Evolutionary conservation across 2,888 invertebrate genomes (phyloP).

Genomic region (Trichogramma evanescens): DNA sequence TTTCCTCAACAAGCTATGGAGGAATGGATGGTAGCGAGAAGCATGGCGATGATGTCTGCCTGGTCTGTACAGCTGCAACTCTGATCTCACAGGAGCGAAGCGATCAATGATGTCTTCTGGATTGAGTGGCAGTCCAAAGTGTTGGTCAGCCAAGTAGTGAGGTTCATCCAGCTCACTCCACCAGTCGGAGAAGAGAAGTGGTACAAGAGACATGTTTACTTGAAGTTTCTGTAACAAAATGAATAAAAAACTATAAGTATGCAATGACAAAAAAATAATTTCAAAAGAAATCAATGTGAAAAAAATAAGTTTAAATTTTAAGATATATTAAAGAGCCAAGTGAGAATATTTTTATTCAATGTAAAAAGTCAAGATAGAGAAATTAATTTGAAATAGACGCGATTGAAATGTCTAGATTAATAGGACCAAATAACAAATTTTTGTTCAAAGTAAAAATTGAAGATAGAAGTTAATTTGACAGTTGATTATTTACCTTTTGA

Average conservation of each 20-base stretch:
- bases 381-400: not conserved
- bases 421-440: too few species aligned
- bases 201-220: conserved; percentile 68
- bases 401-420: not conserved
- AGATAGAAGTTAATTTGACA: too few species aligned
- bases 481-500: too few species aligned
- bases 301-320: not conserved
- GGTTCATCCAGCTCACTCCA: conserved; percentile 73
- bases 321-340: not conserved
- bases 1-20: not conserved
- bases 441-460: too few species aligned
- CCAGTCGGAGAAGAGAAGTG: conserved; percentile 76
- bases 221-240: conserved; percentile 1
- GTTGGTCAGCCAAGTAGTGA: conserved; percentile 69
- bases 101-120: conserved; percentile 48
- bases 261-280: not conserved
- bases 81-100: conserved; percentile 38
- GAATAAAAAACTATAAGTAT: not conserved
- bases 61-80: conserved; percentile 7
- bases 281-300: not conserved
- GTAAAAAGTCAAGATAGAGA: not conserved
- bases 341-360: not conserved
- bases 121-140: conserved; percentile 68
- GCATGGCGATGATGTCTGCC: not conserved
- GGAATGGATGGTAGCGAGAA: conserved; percentile 15